Conservation (phyloP, 37 sponge, comb jelly and placozoan species). For the Halichondria panicea region DNA sequence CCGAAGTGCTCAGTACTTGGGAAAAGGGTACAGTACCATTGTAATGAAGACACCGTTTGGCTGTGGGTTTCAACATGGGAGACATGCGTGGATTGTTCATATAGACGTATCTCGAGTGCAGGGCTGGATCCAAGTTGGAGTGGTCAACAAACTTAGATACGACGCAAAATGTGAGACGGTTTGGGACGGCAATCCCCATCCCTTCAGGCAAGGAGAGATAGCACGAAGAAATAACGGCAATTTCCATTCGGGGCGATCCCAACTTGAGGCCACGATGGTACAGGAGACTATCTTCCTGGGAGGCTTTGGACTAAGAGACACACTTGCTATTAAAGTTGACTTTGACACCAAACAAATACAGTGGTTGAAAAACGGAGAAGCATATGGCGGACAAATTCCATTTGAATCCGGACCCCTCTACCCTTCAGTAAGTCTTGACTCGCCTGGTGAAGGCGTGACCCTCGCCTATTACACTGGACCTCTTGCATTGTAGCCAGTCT, state of each 20-base stretch:
- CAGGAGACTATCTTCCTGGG: slow-evolving; percentile 67
- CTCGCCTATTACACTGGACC: slow-evolving; percentile 72
- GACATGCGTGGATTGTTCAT: slow-evolving; percentile 81
- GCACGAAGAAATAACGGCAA: slow-evolving; percentile 87
- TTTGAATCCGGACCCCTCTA: slow-evolving; percentile 29
- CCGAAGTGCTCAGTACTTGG: slow-evolving; percentile 64
- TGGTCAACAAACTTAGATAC: slow-evolving; percentile 69
- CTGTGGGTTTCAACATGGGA: slow-evolving; percentile 56
- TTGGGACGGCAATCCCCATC: slow-evolving; percentile 95
- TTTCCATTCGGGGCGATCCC: slow-evolving; percentile 67
- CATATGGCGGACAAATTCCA: slow-evolving; percentile 56
- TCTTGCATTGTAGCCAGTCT: slow-evolving; percentile 27
- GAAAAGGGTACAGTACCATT: slow-evolving; percentile 84
- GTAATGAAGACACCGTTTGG: slow-evolving; percentile 73
- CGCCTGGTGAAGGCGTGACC: slow-evolving; percentile 84
- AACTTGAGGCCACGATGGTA: slow-evolving; percentile 62
- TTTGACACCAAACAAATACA: slow-evolving; percentile 64
- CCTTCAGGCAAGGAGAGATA: slow-evolving; percentile 83
- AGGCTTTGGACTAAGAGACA: slow-evolving; percentile 81
- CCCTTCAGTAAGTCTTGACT: slow-evolving; percentile 88
- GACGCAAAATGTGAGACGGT: slow-evolving; percentile 43
- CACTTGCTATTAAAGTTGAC: slow-evolving; percentile 72
- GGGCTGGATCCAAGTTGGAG: slow-evolving; percentile 94
- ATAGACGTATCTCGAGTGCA: slow-evolving; percentile 81
- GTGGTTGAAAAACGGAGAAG: slow-evolving; percentile 85